These are phyloP conservation scores for Lamprotornis superbus DNA, from an alignment of 2,113 vertebrate genomes.

Conservation along the genomic window DNA sequence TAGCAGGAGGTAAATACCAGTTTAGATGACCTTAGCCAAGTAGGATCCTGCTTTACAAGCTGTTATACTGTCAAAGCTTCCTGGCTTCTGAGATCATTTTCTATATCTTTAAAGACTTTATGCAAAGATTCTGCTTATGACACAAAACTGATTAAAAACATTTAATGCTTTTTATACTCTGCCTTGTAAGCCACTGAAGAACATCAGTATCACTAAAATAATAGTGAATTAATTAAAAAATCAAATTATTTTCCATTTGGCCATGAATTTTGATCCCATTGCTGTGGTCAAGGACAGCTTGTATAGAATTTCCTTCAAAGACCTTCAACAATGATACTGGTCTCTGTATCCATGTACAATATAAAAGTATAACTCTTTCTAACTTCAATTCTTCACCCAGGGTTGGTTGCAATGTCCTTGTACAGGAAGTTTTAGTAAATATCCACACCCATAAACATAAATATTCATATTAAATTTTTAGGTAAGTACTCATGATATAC, in stretches of 20 bases:
- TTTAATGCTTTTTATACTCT: not conserved
- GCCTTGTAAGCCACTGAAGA: not conserved
- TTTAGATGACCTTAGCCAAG: not conserved
- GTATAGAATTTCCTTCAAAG: not conserved
- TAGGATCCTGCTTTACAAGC: not conserved
- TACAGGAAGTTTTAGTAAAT: not conserved
- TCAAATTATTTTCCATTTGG: not conserved
- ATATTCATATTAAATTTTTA: not conserved
- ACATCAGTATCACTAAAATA: not conserved
- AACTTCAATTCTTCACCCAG: not conserved
- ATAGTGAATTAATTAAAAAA: too few relatives aligned
- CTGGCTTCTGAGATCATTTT: not conserved
- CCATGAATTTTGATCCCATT: not conserved
- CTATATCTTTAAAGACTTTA: not conserved
- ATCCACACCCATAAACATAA: not conserved
- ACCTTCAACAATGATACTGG: not conserved
- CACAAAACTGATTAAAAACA: not conserved
- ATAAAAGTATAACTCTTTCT: not conserved
- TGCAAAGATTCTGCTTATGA: not conserved
- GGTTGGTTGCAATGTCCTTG: not conserved
- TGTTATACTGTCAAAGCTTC: not conserved
- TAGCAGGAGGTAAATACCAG: not conserved
- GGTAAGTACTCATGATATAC: not conserved
- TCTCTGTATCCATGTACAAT: not conserved
- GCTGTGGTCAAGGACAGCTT: not conserved